These are phyloP conservation scores for Sus scrofa DNA, from an alignment of 2,113 vertebrate species.

Conservation along the genomic window DNA sequence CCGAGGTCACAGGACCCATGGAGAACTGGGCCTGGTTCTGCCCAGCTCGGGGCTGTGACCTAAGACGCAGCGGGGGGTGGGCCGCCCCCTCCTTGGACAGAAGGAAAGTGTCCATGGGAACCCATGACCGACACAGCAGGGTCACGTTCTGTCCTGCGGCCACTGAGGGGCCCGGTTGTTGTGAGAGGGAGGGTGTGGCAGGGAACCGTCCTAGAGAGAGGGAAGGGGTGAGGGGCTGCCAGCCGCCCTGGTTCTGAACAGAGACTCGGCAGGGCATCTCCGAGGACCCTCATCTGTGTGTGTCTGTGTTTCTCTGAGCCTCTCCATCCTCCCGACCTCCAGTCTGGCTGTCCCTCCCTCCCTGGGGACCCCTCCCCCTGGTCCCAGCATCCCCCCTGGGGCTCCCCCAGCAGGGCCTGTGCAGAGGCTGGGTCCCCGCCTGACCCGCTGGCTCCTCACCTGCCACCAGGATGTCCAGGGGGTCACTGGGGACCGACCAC, in stretches of 20 bases:
- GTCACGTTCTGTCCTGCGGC: not conserved
- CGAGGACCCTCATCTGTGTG: not conserved
- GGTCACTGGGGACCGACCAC: not conserved
- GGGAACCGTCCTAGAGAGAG: too few species aligned
- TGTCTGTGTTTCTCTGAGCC: not conserved
- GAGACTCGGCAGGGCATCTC: not conserved
- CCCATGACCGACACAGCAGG: not conserved
- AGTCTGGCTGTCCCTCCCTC: not conserved
- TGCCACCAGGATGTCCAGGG: constrained; percentile 15
- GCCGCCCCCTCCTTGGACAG: not conserved
- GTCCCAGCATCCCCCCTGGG: fast-evolving
- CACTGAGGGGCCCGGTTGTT: fast-evolving
- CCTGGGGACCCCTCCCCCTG: not conserved
- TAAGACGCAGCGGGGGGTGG: not conserved
- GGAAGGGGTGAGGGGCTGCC: too few species aligned
- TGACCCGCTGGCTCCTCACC: not conserved
- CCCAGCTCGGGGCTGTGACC: fast-evolving
- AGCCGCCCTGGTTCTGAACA: too few species aligned
- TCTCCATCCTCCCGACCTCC: fast-evolving
- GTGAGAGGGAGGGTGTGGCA: too few species aligned
- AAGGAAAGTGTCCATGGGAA: not conserved
- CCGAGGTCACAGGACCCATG: too few species aligned
- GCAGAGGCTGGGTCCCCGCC: not conserved
- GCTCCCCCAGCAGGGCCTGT: fast-evolving
- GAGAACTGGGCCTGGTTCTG: not conserved